phyloP scores from a whole-genome alignment of 1,140 invertebrate genomes.

The Eriocheir sinensis region DNA sequence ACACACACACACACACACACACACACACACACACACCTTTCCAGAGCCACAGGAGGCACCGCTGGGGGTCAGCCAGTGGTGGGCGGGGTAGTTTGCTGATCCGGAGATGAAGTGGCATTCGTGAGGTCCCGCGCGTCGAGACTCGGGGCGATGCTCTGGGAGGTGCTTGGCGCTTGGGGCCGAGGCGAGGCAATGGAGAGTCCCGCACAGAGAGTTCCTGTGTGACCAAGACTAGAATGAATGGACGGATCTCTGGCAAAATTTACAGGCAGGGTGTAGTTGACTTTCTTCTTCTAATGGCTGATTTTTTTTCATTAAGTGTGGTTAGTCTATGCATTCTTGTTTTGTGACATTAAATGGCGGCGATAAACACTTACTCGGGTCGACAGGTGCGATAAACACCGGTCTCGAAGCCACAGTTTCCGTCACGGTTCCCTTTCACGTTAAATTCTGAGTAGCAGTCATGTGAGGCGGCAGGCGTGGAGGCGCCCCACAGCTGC shows the following conservation, averaged over 20 bases:
- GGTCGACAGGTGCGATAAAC: background rate
- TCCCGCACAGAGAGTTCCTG: slow-evolving; percentile 48
- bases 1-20: slow-evolving; percentile 33
- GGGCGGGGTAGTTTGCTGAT: background rate
- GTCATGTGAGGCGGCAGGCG: slow-evolving; percentile 89
- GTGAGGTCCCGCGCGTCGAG: background rate
- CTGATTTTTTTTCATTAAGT: no score
- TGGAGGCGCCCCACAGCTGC: slow-evolving; percentile 97
- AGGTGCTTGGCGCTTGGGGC: background rate
- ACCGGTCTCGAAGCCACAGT: slow-evolving; percentile 88
- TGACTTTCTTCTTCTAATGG: no score
- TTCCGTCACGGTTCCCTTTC: slow-evolving; percentile 91
- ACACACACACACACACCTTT: slow-evolving; percentile 44
- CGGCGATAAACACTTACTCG: slow-evolving; percentile 13
- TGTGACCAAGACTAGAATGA: background rate
- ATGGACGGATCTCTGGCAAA: no score
- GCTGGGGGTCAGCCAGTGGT: slow-evolving; percentile 50
- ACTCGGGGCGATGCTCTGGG: background rate
- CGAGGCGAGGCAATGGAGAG: slow-evolving; percentile 36
- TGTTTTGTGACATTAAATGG: background rate
- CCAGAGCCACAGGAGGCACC: slow-evolving; percentile 38
- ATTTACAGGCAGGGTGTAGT: no score
- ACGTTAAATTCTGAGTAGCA: slow-evolving; percentile 96
- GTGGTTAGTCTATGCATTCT: no score
- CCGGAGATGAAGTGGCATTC: slow-evolving; percentile 83